A percentile compares a stretch with the other conserved stretches of the same genome.
Conservation (phyloP, 2,888 invertebrate species). For the Ennomos fuscantarius region DNA sequence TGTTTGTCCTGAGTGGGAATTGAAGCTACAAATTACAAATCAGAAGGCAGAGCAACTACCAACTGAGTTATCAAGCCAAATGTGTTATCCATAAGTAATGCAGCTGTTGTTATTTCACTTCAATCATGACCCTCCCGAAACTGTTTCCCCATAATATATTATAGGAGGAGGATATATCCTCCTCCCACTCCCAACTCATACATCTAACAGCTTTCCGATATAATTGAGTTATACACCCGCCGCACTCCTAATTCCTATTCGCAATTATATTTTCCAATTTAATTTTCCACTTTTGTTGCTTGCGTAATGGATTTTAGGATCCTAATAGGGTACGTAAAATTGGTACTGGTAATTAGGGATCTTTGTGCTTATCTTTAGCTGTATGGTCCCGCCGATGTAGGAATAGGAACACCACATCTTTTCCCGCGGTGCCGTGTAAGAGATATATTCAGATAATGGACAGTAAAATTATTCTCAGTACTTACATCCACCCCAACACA, state of each 20-base stretch:
- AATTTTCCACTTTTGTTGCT: slow-evolving; percentile 68
- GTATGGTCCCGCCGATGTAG: too few species aligned
- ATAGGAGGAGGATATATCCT: too few species aligned
- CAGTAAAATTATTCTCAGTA: too few species aligned
- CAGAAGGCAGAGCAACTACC: too few species aligned
- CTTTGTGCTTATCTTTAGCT: slow-evolving; percentile 7
- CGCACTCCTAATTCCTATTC: slow-evolving; percentile 57
- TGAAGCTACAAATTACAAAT: too few species aligned
- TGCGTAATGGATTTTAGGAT: slow-evolving; percentile 58
- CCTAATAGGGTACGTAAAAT: slow-evolving; percentile 31
- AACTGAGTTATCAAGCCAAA: too few species aligned
- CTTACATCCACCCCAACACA: too few species aligned
- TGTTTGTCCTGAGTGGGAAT: too few species aligned
- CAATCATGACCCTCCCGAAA: slow-evolving; percentile 19
- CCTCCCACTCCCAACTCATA: slow-evolving; percentile 42
- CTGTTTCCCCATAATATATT: slow-evolving; percentile 11
- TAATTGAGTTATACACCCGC: slow-evolving; percentile 59
- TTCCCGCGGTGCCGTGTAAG: too few species aligned
- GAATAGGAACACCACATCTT: too few species aligned
- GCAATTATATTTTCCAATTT: slow-evolving; percentile 70
- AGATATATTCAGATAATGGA: too few species aligned
- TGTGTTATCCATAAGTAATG: too few species aligned
- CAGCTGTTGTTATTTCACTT: slow-evolving; percentile 7
- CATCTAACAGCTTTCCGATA: slow-evolving; percentile 44
- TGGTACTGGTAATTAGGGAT: slow-evolving; percentile 36